Evolutionary conservation across 1,140 invertebrate species (phyloP).

Genomic region (Camponotus floridanus): DNA sequence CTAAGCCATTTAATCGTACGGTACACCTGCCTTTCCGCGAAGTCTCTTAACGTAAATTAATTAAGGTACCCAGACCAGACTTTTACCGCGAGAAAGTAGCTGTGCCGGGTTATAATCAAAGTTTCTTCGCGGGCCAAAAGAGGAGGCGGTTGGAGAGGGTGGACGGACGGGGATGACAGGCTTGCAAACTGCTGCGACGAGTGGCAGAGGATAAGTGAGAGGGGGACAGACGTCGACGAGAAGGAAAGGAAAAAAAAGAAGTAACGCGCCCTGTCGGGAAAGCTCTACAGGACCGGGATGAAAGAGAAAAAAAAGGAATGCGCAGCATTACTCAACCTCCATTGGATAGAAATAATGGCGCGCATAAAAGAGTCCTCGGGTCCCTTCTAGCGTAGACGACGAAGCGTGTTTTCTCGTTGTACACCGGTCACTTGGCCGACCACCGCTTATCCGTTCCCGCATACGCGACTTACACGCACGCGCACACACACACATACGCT

Average conservation of each 20-base stretch:
- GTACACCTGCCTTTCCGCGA: conserved; percentile 63
- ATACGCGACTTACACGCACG: too few species aligned
- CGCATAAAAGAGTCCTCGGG: conserved; percentile 54
- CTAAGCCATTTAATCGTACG: conserved; percentile 71
- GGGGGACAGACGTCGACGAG: too few species aligned
- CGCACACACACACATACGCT: background rate
- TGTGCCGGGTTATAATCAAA: conserved; percentile 72
- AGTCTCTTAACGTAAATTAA: conserved; percentile 73
- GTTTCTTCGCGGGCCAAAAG: conserved; percentile 53
- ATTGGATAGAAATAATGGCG: conserved; percentile 78
- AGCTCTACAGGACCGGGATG: background rate
- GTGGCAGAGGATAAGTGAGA: background rate
- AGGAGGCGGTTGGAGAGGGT: background rate
- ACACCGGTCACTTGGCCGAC: conserved; percentile 21
- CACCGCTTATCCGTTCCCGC: background rate
- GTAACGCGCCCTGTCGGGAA: background rate
- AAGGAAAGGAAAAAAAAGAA: background rate
- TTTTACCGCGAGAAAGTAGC: conserved; percentile 65
- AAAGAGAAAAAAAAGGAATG: conserved; percentile 38
- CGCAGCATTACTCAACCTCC: conserved; percentile 76
- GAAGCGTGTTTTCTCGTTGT: conserved; percentile 2
- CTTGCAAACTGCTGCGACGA: conserved; percentile 21
- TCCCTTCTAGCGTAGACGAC: conserved; percentile 10
- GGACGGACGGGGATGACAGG: conserved; percentile 19
- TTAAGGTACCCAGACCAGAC: conserved; percentile 64